Evolutionary conservation across 2,888 invertebrate species (phyloP).

Genomic region (Macropis europaea): DNA sequence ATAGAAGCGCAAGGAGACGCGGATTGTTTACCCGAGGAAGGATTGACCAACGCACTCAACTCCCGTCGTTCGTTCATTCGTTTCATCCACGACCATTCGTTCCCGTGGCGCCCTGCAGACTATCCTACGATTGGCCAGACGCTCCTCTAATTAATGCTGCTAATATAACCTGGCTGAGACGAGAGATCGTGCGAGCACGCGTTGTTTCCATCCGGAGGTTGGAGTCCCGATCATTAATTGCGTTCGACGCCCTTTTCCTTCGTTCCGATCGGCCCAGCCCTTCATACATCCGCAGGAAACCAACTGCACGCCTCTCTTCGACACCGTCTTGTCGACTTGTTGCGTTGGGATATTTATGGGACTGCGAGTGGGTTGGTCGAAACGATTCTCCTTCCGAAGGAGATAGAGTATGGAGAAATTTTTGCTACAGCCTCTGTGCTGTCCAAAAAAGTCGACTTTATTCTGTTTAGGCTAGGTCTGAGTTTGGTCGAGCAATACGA

Average conservation of each 20-base stretch:
- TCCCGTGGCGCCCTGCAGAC: constrained; percentile 35
- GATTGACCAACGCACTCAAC: constrained; percentile 69
- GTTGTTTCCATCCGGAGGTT: constrained; percentile 46
- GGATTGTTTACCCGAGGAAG: constrained; percentile 71
- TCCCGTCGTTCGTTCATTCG: constrained; percentile 26
- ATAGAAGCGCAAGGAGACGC: constrained; percentile 64
- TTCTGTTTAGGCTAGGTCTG: too few relatives aligned
- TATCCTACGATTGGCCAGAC: constrained; percentile 47
- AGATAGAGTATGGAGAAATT: too few relatives aligned
- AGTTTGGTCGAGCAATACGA: too few relatives aligned
- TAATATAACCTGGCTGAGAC: constrained; percentile 70
- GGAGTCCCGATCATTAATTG: constrained; percentile 60
- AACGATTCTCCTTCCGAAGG: too few relatives aligned
- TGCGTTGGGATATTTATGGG: constrained; percentile 14
- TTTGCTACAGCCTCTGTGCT: too few relatives aligned
- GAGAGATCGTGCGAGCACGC: constrained; percentile 16
- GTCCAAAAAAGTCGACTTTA: too few relatives aligned
- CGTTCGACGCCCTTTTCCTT: constrained; percentile 57
- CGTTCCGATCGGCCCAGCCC: constrained; percentile 55
- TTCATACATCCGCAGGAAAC: too few relatives aligned
- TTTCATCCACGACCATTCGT: constrained; percentile 34
- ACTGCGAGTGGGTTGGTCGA: too few relatives aligned
- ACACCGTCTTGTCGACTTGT: constrained; percentile 23
- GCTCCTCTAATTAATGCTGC: constrained; percentile 72
- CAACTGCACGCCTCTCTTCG: too few relatives aligned